These are phyloP conservation scores for Microtus montanus DNA, from an alignment of 2,113 vertebrate genomes.

Conservation along the genomic window DNA sequence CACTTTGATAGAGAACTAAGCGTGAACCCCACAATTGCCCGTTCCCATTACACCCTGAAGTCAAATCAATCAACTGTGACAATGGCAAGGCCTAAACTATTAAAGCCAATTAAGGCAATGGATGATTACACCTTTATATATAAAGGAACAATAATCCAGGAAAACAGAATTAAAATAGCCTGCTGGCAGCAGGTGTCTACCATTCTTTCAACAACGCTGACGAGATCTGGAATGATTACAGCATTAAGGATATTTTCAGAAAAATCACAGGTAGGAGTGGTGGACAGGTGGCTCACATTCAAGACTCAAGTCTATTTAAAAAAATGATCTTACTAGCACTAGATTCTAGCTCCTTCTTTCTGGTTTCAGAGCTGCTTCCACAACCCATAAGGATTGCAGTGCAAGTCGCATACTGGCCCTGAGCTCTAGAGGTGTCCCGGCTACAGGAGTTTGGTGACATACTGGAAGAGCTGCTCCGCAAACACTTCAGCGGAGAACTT, in stretches of 20 bases:
- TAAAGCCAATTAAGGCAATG: constrained; percentile 52
- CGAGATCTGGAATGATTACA: constrained; percentile 21
- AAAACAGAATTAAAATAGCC: constrained; percentile 47
- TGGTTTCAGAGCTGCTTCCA: constrained; percentile 4
- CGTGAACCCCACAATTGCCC: not conserved
- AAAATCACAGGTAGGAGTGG: not conserved
- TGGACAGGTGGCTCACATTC: constrained; percentile 20
- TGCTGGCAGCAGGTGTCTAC: not conserved
- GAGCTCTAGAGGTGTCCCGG: not conserved
- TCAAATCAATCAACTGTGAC: constrained; percentile 29
- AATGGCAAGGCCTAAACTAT: not conserved
- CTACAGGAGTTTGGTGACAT: constrained; percentile 89
- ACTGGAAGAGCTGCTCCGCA: constrained; percentile 90
- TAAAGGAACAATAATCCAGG: constrained; percentile 4
- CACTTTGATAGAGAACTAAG: not conserved
- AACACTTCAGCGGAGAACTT: constrained; percentile 95
- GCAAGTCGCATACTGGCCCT: not conserved
- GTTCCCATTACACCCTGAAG: not conserved
- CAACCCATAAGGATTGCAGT: not conserved
- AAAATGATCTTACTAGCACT: not conserved
- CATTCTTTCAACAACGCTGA: not conserved
- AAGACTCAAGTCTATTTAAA: constrained; percentile 43
- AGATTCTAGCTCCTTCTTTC: constrained; percentile 2
- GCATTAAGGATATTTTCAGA: not conserved
- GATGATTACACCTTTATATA: constrained; percentile 22